phyloP scores from a whole-genome alignment of 2,113 vertebrate species.

The mouse (Mus musculus) region DNA sequence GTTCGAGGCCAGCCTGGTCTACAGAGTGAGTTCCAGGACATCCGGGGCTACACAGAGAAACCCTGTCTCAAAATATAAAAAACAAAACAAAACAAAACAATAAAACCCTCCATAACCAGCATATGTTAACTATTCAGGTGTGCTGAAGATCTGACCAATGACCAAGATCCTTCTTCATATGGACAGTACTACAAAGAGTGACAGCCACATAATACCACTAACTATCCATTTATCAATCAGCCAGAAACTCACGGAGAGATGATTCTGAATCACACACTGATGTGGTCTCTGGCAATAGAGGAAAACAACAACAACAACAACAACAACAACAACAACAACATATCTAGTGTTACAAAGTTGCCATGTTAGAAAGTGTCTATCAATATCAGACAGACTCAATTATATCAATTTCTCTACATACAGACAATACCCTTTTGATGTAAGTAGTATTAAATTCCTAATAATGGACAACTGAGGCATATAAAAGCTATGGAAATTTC shows the following conservation, averaged over 20 bases:
- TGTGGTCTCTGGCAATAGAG: neutral
- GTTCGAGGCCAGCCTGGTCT: no score
- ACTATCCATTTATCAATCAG: neutral
- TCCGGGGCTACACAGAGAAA: no score
- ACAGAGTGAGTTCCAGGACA: no score
- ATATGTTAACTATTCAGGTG: neutral
- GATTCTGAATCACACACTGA: neutral
- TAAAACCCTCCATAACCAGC: neutral
- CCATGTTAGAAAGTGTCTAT: neutral
- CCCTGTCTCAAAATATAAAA: no score
- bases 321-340: conserved; percentile 7
- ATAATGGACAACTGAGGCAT: neutral
- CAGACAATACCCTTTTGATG: neutral
- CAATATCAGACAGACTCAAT: neutral
- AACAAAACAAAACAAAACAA: no score
- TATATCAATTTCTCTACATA: neutral
- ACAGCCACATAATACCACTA: neutral
- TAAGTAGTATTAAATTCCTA: neutral
- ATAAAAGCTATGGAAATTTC: conserved; percentile 23
- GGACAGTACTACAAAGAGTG: conserved; percentile 5
- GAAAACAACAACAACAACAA: neutral
- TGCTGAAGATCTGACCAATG: neutral
- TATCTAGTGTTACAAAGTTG: neutral
- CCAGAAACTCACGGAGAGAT: neutral
- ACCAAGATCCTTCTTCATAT: neutral